Evolutionary conservation across 1,140 invertebrate genomes (phyloP).

Genomic region (Meteorus sp.): DNA sequence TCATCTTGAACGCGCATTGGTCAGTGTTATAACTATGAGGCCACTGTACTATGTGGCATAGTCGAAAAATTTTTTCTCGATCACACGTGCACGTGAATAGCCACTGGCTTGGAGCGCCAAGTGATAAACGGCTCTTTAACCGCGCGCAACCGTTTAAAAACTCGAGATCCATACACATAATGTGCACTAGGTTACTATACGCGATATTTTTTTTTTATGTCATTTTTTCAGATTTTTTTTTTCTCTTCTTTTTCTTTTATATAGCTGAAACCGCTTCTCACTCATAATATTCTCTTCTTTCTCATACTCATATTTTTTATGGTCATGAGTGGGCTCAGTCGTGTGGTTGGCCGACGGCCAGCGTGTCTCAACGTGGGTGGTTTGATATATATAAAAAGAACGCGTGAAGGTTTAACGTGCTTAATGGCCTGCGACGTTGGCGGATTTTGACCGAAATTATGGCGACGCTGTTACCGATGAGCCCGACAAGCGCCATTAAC

Average conservation of each 20-base stretch:
- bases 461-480: slow-evolving; percentile 25
- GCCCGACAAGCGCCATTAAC: slow-evolving; percentile 28
- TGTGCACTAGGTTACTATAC: too few species aligned
- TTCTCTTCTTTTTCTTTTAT: too few species aligned
- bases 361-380: slow-evolving; percentile 4
- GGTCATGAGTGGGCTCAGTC: neutral
- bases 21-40: neutral
- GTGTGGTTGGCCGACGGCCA: slow-evolving; percentile 19
- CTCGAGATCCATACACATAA: neutral
- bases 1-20: neutral
- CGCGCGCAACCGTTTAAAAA: slow-evolving; percentile 20
- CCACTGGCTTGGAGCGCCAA: slow-evolving; percentile 14
- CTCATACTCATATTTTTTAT: neutral
- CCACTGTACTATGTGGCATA: neutral
- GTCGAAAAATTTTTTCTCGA: slow-evolving; percentile 2
- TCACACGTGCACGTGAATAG: slow-evolving; percentile 9
- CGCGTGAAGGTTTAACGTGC: slow-evolving; percentile 24
- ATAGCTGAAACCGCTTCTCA: slow-evolving; percentile 8
- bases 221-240: too few species aligned
- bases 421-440: slow-evolving; percentile 28
- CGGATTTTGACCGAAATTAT: slow-evolving; percentile 28
- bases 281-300: neutral
- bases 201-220: too few species aligned
- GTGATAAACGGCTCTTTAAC: slow-evolving; percentile 28
- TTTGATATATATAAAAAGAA: slow-evolving; percentile 10